Evolutionary conservation across 2,888 invertebrate genomes (phyloP).

Genomic region (Andrena fulva): DNA sequence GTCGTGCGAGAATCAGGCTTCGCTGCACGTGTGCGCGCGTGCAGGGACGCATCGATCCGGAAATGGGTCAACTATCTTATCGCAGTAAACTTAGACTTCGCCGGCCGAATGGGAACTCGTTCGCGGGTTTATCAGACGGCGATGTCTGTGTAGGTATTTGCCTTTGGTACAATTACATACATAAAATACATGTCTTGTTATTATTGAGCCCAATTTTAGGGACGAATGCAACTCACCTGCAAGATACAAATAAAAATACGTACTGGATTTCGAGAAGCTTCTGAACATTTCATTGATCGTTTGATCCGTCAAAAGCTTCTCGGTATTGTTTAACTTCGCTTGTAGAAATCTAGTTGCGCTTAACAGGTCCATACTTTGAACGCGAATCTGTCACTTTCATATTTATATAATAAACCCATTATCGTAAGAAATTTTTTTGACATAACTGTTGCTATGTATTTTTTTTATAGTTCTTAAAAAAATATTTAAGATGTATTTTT

Average conservation of each 20-base stretch:
- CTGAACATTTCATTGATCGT: background rate
- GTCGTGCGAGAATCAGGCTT: background rate
- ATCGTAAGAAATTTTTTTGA: no score
- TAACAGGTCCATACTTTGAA: background rate
- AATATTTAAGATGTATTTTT: no score
- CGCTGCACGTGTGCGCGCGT: background rate
- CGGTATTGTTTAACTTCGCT: background rate
- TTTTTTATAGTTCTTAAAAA: no score
- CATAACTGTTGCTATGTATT: no score
- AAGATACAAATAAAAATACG: background rate
- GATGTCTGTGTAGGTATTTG: background rate
- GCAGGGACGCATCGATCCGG: slow-evolving; percentile 9
- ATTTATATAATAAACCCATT: no score
- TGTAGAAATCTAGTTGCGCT: background rate
- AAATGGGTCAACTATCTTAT: slow-evolving; percentile 42
- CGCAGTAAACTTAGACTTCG: slow-evolving; percentile 8
- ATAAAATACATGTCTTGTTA: background rate
- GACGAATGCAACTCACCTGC: background rate
- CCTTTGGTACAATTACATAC: background rate
- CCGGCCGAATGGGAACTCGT: background rate
- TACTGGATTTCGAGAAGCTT: background rate
- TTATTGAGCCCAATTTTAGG: background rate
- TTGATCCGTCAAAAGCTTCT: background rate
- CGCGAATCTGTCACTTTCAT: no score
- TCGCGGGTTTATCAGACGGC: background rate